A percentile compares a stretch with the other conserved stretches of the same genome.
phyloP scores from a whole-genome alignment of 2,113 vertebrate genomes.

The Phrynosoma blainvillii region DNA sequence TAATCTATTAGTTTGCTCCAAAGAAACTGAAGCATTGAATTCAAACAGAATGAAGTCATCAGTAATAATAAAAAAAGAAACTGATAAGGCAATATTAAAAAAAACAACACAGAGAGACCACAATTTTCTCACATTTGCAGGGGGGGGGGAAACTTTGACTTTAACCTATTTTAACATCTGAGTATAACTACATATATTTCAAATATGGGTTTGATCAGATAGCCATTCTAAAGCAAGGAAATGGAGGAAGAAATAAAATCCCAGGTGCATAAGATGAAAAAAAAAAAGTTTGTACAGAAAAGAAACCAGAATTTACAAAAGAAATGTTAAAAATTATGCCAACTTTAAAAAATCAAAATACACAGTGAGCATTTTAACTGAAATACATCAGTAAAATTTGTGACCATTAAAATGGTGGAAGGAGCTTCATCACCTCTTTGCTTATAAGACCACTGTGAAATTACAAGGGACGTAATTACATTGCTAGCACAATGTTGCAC shows the following conservation, averaged over 20 bases:
- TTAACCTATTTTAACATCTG: slow-evolving; percentile 76
- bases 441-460: background rate
- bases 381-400: slow-evolving; percentile 35
- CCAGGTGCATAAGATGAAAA: slow-evolving; percentile 65
- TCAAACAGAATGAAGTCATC: slow-evolving; percentile 85
- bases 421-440: background rate
- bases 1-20: slow-evolving; percentile 86
- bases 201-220: slow-evolving; percentile 80
- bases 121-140: slow-evolving; percentile 72
- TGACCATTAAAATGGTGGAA: background rate
- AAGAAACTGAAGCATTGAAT: slow-evolving; percentile 81
- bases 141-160: slow-evolving; percentile 64
- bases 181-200: slow-evolving; percentile 77
- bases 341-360: slow-evolving; percentile 47
- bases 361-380: slow-evolving; percentile 36
- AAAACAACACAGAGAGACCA: slow-evolving; percentile 39
- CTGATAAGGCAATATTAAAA: slow-evolving; percentile 79
- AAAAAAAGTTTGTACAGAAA: slow-evolving; percentile 68
- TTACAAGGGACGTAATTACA: background rate
- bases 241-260: slow-evolving; percentile 69
- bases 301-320: slow-evolving; percentile 66
- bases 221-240: slow-evolving; percentile 68
- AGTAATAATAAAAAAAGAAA: slow-evolving; percentile 75
- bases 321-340: slow-evolving; percentile 60
- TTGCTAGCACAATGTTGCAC: too few species aligned